Base-by-base conservation (phyloP, 2,113 vertebrate species). In the Cephalopholis sonnerati region DNA sequence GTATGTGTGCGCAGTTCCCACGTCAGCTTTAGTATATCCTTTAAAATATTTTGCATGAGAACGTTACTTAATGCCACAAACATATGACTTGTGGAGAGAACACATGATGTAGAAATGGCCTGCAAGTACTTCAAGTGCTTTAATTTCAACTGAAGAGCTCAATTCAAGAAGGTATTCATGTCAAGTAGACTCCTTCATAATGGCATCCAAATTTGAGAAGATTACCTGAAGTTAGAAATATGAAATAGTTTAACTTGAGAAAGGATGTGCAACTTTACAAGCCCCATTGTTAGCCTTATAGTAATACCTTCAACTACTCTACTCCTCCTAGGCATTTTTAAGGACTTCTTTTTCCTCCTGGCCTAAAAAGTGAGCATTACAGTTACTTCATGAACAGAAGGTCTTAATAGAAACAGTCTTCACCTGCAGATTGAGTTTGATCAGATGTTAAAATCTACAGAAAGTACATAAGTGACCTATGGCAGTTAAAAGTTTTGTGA, bases 111-210 rank as follows among this genome's bases (percentile, higher is more conserved):
- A n/a, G 65, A 68, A 46, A 50, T 51, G 12, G 22, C 1, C 24
- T 53, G 39, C 16, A 64, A 63, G 57, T 68, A 63, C 48, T 78
- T 61, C 36, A 70, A 64, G 50, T 16, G 13, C 62, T 73, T 77
- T 77, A 1, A 54, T 80, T 63, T 3, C 16, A 36, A 17, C 16
- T 83, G n/a, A 75, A 55, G 29, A 69, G 24, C 59, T 74, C 20
- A 51, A 74, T 50, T 68, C 17, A 64, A 51, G 54, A 79, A 25
- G 20, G 16, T n/a, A 0, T 77, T 69, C 41, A 58, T 6, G 4
- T 62, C 50, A 62, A 66, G 48, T 64, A 41, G 22, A 24, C 29
- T 54, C 61, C 15, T 44, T 15, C 1, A 0, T 25, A 29, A 39
- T 53, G 36, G 44, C 16, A 57, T 74, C 46, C 7, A 66, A 12